Evolutionary conservation across 2,797 vertebrate species (phyloP).

Genomic region (Chiroxiphia lanceolata): DNA sequence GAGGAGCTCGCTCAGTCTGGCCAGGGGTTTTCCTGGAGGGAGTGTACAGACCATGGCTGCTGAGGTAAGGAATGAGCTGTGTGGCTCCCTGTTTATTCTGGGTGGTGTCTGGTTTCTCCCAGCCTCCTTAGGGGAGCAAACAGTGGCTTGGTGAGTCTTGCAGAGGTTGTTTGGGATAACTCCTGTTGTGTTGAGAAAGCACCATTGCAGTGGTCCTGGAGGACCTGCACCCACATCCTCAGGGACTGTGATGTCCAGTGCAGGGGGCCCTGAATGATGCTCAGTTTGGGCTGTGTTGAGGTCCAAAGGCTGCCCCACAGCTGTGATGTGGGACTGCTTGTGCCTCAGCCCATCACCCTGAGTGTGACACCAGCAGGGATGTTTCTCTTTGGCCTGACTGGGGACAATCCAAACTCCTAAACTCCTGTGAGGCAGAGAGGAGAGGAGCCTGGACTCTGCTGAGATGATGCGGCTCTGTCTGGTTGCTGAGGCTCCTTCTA

Average conservation of each 20-base stretch:
- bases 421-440: not conserved
- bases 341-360: not conserved
- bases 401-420: not conserved
- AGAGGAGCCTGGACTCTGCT: not conserved
- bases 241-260: too few species aligned
- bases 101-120: not conserved
- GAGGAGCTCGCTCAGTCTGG: not conserved
- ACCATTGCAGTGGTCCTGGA: not conserved
- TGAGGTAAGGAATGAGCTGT: not conserved
- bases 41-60: fast-evolving
- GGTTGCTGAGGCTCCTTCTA: not conserved
- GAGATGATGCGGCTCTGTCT: not conserved
- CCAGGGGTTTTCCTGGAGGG: fast-evolving
- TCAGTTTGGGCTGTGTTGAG: not conserved
- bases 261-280: not conserved
- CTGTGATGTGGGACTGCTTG: not conserved
- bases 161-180: not conserved
- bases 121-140: not conserved
- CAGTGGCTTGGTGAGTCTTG: not conserved
- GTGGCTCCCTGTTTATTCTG: not conserved
- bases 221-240: not conserved
- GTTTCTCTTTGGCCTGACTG: not conserved
- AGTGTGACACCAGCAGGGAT: not conserved
- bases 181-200: not conserved
- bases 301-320: not conserved